These are phyloP conservation scores for Microctonus brassicae DNA, from an alignment of 2,888 invertebrate species.

Conservation along the genomic window DNA sequence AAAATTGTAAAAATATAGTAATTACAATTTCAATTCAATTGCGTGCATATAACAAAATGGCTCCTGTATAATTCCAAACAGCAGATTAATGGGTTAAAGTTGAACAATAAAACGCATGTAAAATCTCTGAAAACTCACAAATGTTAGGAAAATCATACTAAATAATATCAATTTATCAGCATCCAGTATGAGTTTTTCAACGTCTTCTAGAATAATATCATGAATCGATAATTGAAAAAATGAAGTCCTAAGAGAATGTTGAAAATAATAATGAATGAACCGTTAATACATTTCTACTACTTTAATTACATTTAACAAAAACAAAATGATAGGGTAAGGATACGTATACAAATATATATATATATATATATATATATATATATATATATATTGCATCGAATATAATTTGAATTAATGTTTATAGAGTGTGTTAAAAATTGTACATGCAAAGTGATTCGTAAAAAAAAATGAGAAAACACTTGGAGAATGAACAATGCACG, in stretches of 20 bases:
- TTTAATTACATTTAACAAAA: too few species aligned
- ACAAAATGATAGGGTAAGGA: too few species aligned
- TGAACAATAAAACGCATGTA: conserved; percentile 45
- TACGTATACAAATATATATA: too few species aligned
- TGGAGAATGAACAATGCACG: conserved; percentile 2
- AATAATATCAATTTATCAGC: conserved; percentile 25
- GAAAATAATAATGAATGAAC: background rate
- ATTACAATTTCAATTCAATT: conserved; percentile 35
- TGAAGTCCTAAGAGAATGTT: background rate
- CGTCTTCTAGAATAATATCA: conserved; percentile 22
- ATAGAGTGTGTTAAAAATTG: conserved; percentile 12
- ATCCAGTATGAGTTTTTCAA: conserved; percentile 32
- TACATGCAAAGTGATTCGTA: conserved; percentile 24
- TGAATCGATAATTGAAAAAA: background rate
- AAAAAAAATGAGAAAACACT: conserved; percentile 17
- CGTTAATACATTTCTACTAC: too few species aligned
- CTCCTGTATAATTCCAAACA: conserved; percentile 44
- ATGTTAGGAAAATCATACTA: conserved; percentile 3
- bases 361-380: too few species aligned
- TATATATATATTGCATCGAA: too few species aligned
- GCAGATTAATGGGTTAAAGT: conserved; percentile 55
- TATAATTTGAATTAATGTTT: background rate
- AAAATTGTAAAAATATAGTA: background rate
- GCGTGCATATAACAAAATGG: conserved; percentile 43
- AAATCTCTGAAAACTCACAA: conserved; percentile 50